Evolutionary conservation across 2,113 vertebrate genomes (phyloP).

Genomic region (Morone saxatilis): DNA sequence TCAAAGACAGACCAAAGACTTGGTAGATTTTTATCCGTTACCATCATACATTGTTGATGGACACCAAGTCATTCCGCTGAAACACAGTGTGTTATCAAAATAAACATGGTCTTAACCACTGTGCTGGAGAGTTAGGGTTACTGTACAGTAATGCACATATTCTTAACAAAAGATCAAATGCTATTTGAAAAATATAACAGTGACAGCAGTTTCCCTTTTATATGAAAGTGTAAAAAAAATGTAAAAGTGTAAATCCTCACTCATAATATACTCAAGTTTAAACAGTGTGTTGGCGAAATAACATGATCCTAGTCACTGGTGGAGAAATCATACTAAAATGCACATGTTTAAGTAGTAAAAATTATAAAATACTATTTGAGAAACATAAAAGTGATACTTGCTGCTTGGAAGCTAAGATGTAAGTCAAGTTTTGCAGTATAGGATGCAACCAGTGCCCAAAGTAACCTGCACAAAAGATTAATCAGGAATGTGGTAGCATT

Average conservation of each 20-base stretch:
- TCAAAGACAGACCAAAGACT: constrained; percentile 56
- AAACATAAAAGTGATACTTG: background rate
- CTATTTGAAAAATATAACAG: too few species aligned
- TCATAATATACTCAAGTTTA: too few species aligned
- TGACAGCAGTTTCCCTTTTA: too few species aligned
- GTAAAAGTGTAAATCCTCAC: too few species aligned
- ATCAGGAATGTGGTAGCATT: background rate
- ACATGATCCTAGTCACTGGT: too few species aligned
- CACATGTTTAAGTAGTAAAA: background rate
- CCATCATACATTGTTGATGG: constrained; percentile 58
- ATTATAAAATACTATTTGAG: background rate
- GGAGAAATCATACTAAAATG: background rate
- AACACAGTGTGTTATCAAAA: constrained; percentile 54
- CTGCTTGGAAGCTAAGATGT: constrained; percentile 58
- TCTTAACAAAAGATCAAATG: too few species aligned
- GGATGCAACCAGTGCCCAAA: background rate
- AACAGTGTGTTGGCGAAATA: too few species aligned
- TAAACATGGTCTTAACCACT: constrained; percentile 30
- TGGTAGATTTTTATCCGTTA: constrained; percentile 55
- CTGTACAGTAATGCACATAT: too few species aligned
- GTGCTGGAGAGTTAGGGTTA: background rate
- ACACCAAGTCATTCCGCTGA: constrained; percentile 51
- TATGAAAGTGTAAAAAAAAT: too few species aligned
- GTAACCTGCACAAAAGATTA: constrained; percentile 2
- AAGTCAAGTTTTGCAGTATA: constrained; percentile 23